Evolutionary conservation across 2,113 vertebrate species (phyloP), one percentile per base, ranked within the genome.

Genomic region (Rhizomys pruinosus): DNA sequence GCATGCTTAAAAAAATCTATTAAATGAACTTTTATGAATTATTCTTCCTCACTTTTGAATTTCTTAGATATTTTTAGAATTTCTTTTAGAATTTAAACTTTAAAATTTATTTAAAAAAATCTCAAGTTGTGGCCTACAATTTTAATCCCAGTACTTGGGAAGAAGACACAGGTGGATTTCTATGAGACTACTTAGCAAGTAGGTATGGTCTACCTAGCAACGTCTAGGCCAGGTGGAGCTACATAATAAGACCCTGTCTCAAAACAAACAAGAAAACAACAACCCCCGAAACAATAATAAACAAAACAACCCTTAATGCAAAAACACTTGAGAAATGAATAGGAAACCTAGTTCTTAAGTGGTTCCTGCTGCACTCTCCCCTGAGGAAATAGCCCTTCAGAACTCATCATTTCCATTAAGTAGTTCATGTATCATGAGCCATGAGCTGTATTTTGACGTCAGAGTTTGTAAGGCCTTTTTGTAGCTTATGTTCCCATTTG

Each of bases 381-480:
- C 20, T 72, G 85, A 78, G 64, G 37, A 95, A 95, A 84, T 9
- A 86, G 17, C 9, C 19, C 52, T 61, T 80, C 2, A 76, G 59
- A 69, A 79, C 69, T 74, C 32, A 68, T 37, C n/a, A 34, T 29
- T 69, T 23, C 17, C 23, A 57, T 80, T 72, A 80, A 57, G 20
- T 29, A 44, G 55, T 80, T 94, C 25, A 42, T 42, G 71, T 29
- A 37, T 92, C 92, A 87, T 89, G 80, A 87, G 74, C 71, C 19
- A 34, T 59, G 39, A 64, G 79, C 39, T 44, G 39, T 29, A 29
- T 16, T 82, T 88, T 82, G 68, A 73, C 42, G 64, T 0, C 44
- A 8, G 25, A 8, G 34, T 92, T 86, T 72, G 29, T 32, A 79
- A 61, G 13, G 76, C 29, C 39, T 34, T 42, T 89, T 84, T 79